Base-by-base conservation (phyloP, 2,888 invertebrate species). In the Pyrgus malvae region DNA sequence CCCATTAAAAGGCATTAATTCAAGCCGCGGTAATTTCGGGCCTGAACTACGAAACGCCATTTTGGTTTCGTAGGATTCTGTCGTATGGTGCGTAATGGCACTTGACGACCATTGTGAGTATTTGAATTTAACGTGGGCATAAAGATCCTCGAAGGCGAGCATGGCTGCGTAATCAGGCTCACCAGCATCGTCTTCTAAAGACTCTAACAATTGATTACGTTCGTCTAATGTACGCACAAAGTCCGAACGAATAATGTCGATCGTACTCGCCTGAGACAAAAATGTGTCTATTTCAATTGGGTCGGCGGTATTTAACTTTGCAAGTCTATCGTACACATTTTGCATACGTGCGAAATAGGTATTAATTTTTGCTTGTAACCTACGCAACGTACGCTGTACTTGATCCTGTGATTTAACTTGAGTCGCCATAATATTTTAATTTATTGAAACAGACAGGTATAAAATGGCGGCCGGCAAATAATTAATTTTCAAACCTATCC, bases 181-280 rank as follows among this genome's bases (percentile, higher is more conserved):
- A 27, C 7, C 16, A 12, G 35, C 23, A 8, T 48, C 48, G 8
- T n/a, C 12, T 25, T 23, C 9, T 8, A 33, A 42, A 2, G 29
- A n/a, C n/a, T n/a, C n/a, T 14, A 42, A 21, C 9, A 23, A 42
- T 7, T 51, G 23, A 23, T 51, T 51, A 21, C 51, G 51, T 33
- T 51, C 51, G 51, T 51, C 51, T 21, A 51, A 44, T 35, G 42
- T 44, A 23, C 35, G 23, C 23, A 44, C 35, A 27, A 51, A 51
- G 17, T 51, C 51, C 33, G 42, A 44, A 33, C 44, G 42, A 44
- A 51, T 42, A 42, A 42, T 25, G 51, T 51, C 49, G 31, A 49
- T 29, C 27, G 49, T 49, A 19, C 40, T 40, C 4, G 49, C 40
- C 17, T 49, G n/a, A 25, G 49, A 25, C 40, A 49, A 11, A 49